Evolutionary conservation across 1,140 invertebrate species (phyloP).

Genomic region (Sitophilus oryzae): DNA sequence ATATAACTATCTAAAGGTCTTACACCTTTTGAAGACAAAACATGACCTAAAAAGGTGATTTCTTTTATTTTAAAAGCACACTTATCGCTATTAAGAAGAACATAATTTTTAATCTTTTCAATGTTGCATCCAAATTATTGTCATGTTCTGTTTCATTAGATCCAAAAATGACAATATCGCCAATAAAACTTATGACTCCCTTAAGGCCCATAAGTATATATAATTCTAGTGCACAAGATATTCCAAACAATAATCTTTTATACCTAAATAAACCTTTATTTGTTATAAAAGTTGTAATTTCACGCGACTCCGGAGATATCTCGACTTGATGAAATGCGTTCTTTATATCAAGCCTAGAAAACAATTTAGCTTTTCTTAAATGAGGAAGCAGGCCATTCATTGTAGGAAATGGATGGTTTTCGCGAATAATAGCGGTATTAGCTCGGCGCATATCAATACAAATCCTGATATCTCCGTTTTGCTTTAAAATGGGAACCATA

Average conservation of each 20-base stretch:
- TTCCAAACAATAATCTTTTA: conserved; percentile 40
- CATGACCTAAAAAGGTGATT: too few relatives aligned
- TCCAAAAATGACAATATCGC: conserved; percentile 20
- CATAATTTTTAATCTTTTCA: too few relatives aligned
- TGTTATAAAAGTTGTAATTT: conserved; percentile 42
- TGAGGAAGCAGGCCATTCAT: conserved; percentile 28
- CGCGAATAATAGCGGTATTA: conserved; percentile 34
- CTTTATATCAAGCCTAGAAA: conserved; percentile 33
- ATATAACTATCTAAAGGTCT: conserved; percentile 13
- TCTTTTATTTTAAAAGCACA: too few relatives aligned
- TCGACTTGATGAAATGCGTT: conserved; percentile 34
- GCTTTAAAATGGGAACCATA: conserved; percentile 37
- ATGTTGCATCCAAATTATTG: too few relatives aligned
- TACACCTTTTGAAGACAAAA: too few relatives aligned
- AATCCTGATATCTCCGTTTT: conserved; percentile 36
- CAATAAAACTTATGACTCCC: conserved; percentile 20
- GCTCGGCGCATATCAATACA: conserved; percentile 43
- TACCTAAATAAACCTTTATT: conserved; percentile 39
- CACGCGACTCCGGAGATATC: conserved; percentile 19
- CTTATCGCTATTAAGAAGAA: too few relatives aligned
- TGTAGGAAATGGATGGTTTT: conserved; percentile 33
- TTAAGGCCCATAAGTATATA: conserved; percentile 30
- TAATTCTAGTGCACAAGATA: conserved; percentile 38
- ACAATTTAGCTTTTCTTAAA: conserved; percentile 29
- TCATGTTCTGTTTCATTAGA: too few relatives aligned